Evolutionary conservation across 2,113 vertebrate species (phyloP).

Genomic region (Chlorocebus sabaeus): DNA sequence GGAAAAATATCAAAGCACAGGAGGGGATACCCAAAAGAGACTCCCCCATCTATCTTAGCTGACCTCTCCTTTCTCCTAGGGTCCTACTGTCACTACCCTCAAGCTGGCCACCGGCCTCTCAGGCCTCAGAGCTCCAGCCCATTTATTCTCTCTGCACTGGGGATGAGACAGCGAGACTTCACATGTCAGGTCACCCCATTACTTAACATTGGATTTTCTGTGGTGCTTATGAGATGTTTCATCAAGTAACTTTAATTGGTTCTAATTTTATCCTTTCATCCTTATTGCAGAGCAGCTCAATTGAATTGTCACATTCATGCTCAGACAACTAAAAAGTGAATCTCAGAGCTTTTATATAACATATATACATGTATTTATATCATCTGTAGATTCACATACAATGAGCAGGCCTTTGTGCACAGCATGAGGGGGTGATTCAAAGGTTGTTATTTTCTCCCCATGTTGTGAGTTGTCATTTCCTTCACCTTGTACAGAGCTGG

Average conservation of each 20-base stretch:
- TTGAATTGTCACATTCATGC: neutral
- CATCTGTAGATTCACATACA: neutral
- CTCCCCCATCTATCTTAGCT: neutral
- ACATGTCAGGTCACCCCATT: neutral
- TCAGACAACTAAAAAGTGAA: neutral
- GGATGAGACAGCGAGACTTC: neutral
- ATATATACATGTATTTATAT: neutral
- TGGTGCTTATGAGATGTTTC: neutral
- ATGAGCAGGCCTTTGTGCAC: neutral
- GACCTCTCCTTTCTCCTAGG: neutral
- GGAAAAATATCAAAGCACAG: neutral
- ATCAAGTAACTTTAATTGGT: neutral
- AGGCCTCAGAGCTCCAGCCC: neutral
- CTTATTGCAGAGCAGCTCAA: neutral
- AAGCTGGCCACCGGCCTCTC: too few species aligned
- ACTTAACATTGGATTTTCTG: neutral
- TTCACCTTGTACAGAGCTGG: neutral
- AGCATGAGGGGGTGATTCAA: neutral
- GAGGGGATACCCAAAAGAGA: neutral
- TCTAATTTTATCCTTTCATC: conserved; percentile 16
- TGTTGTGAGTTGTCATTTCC: neutral
- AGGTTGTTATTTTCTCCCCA: neutral
- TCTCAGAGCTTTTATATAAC: neutral
- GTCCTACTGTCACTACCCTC: neutral
- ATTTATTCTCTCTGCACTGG: neutral